phyloP scores from a whole-genome alignment of 1,140 invertebrate genomes.

The Achatina immaculata region DNA sequence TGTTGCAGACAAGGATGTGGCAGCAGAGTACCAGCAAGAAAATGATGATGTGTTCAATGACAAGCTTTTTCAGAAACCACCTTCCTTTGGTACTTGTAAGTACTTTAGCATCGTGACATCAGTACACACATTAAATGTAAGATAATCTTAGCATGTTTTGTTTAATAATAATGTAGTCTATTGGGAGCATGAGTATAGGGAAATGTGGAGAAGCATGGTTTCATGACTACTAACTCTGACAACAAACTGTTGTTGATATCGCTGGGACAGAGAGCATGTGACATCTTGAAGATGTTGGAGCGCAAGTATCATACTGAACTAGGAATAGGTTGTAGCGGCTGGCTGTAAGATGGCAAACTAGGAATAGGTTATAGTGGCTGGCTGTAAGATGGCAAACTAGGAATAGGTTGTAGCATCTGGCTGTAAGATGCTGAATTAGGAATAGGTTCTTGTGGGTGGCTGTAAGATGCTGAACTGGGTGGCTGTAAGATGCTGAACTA shows the following conservation, averaged over 20 bases:
- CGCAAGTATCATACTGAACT: too few relatives aligned
- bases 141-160: not conserved
- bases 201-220: not conserved
- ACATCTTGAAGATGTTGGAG: not conserved
- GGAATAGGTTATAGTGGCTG: too few relatives aligned
- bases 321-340: too few relatives aligned
- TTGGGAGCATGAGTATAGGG: not conserved
- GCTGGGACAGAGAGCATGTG: not conserved
- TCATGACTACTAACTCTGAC: not conserved
- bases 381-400: too few relatives aligned
- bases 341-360: too few relatives aligned
- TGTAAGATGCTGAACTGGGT: too few relatives aligned
- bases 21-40: not conserved
- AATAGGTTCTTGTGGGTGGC: too few relatives aligned
- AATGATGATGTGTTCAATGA: conserved; percentile 38
- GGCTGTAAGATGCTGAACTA: too few relatives aligned
- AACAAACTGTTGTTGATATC: not conserved
- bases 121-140: not conserved
- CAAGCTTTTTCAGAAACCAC: not conserved
- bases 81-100: conserved; percentile 22
- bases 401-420: too few relatives aligned
- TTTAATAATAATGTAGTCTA: not conserved
- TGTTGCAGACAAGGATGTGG: not conserved
- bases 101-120: not conserved
- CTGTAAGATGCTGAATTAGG: too few relatives aligned